phyloP scores from a whole-genome alignment of 2,113 vertebrate species.

The Mus pahari region DNA sequence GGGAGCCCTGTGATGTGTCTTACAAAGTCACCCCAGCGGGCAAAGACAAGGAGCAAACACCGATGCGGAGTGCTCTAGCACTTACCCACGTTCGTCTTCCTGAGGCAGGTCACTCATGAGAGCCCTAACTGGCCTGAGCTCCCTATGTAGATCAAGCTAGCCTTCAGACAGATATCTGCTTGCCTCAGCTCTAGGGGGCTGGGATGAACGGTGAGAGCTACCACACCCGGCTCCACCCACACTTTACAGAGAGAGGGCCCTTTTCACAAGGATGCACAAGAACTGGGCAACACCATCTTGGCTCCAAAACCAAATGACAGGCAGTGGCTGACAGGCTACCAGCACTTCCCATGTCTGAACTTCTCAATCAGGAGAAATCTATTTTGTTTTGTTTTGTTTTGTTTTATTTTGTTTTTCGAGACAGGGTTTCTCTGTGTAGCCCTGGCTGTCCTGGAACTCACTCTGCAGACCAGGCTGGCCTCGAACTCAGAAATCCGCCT shows the following conservation, averaged over 20 bases:
- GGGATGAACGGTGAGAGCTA: background rate
- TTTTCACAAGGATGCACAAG: background rate
- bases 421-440: too few relatives aligned
- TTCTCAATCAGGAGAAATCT: conserved; percentile 30
- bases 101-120: background rate
- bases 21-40: background rate
- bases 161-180: background rate
- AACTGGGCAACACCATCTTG: background rate
- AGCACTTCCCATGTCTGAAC: background rate
- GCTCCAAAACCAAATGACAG: background rate
- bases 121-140: background rate
- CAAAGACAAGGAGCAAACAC: background rate
- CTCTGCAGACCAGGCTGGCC: too few relatives aligned
- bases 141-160: background rate
- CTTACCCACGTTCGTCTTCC: background rate
- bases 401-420: too few relatives aligned
- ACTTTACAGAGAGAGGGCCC: background rate
- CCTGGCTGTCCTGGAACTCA: too few relatives aligned
- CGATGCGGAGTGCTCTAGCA: background rate
- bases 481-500: too few relatives aligned
- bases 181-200: background rate
- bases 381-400: too few relatives aligned
- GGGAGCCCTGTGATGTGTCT: background rate
- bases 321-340: too few relatives aligned
- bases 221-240: too few relatives aligned